These are phyloP conservation scores for Stenodera caucasica DNA, from an alignment of 2,888 invertebrate genomes.

Conservation along the genomic window DNA sequence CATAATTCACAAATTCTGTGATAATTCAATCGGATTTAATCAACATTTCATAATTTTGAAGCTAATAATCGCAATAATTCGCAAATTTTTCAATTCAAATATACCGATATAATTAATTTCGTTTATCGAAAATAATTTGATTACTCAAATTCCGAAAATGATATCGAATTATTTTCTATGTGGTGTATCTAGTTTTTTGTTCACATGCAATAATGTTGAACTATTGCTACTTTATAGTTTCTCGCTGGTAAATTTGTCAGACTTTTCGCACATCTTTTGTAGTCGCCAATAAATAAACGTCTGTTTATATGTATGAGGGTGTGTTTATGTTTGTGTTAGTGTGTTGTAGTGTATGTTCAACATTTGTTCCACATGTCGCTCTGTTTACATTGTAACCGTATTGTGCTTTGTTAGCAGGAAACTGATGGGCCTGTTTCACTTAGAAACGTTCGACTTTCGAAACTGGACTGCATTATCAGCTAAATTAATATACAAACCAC, in stretches of 20 bases:
- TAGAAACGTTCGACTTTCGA: background rate
- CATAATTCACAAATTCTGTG: no score
- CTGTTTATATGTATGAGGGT: background rate
- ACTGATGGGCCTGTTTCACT: background rate
- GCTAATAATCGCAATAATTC: no score
- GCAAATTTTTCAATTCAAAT: no score
- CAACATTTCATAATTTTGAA: no score
- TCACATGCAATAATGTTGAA: background rate
- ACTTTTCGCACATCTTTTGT: background rate
- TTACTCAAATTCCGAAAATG: no score
- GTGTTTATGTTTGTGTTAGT: background rate
- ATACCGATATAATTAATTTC: no score
- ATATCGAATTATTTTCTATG: no score
- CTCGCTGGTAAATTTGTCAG: background rate
- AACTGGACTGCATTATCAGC: conserved; percentile 1
- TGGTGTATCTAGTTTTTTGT: no score
- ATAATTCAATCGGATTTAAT: no score
- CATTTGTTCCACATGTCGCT: conserved; percentile 1
- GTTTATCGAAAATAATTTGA: no score
- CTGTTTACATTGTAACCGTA: background rate
- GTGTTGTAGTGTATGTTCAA: background rate
- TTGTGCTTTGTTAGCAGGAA: conserved; percentile 4
- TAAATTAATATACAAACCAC: background rate
- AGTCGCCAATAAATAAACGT: background rate
- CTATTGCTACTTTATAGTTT: background rate